Evolutionary conservation across 2,113 vertebrate genomes (phyloP).

Genomic region (Eptesicus fuscus): DNA sequence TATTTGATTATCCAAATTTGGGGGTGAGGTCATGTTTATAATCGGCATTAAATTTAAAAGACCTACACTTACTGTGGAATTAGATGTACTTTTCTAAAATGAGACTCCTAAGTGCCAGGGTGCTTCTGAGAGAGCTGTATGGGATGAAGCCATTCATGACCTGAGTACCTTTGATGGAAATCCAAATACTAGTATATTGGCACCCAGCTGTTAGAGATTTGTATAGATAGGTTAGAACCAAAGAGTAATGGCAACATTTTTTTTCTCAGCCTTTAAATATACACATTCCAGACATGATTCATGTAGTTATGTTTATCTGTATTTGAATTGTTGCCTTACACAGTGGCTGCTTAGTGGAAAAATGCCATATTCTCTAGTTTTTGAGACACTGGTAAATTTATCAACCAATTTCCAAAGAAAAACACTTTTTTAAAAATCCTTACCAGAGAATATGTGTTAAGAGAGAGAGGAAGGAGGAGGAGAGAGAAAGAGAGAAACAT

Average conservation of each 20-base stretch:
- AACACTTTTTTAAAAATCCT: not conserved
- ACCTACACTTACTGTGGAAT: not conserved
- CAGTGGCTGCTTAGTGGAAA: not conserved
- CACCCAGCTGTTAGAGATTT: not conserved
- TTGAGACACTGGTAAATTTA: constrained; percentile 15
- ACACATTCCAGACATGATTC: not conserved
- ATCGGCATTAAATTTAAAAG: not conserved
- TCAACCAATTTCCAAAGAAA: constrained; percentile 9
- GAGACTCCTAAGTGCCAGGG: not conserved
- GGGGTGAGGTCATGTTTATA: not conserved
- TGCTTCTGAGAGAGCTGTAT: not conserved
- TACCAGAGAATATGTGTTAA: not conserved
- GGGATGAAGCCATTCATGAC: not conserved
- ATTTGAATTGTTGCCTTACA: constrained; percentile 13
- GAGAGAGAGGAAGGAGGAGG: no score
- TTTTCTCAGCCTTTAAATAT: not conserved
- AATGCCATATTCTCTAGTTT: constrained; percentile 10
- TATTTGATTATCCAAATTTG: not conserved
- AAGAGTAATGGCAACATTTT: not conserved
- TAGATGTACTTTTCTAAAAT: not conserved
- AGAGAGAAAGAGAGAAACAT: not conserved
- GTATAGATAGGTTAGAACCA: not conserved
- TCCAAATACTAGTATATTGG: not conserved
- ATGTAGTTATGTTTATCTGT: not conserved
- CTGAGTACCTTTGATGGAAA: not conserved